These are phyloP conservation scores for Laticauda laticaudata DNA, from an alignment of 2,113 vertebrate genomes.

Conservation along the genomic window DNA sequence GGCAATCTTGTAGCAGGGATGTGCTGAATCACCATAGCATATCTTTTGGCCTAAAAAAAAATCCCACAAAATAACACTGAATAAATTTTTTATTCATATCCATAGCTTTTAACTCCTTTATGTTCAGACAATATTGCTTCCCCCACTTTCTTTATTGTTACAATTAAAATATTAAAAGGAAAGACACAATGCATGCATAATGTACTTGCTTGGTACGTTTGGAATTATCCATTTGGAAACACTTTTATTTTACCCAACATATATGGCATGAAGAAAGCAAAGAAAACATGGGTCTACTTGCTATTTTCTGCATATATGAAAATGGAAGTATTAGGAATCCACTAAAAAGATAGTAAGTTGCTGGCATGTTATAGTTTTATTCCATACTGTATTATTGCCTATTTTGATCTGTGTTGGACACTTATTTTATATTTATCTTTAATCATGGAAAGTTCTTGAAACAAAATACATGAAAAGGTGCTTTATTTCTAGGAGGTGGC, in stretches of 20 bases:
- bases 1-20: slow-evolving; percentile 91
- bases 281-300: neutral
- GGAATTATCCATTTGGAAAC: neutral
- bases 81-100: neutral
- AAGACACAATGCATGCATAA: neutral
- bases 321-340: neutral
- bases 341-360: neutral
- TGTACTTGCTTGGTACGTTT: neutral
- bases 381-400: neutral
- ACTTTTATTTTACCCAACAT: neutral
- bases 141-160: neutral
- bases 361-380: neutral
- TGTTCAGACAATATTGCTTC: neutral
- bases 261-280: neutral
- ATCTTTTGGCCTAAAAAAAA: slow-evolving; percentile 85
- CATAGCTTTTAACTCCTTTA: neutral
- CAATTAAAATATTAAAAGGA: neutral
- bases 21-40: slow-evolving; percentile 76
- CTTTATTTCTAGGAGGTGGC: neutral
- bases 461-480: neutral
- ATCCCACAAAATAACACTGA: neutral
- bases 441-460: neutral
- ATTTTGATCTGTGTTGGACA: neutral
- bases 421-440: neutral
- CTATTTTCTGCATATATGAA: neutral